These are phyloP conservation scores for Polypedilum vanderplanki DNA, from an alignment of 1,140 invertebrate species.

Conservation along the genomic window DNA sequence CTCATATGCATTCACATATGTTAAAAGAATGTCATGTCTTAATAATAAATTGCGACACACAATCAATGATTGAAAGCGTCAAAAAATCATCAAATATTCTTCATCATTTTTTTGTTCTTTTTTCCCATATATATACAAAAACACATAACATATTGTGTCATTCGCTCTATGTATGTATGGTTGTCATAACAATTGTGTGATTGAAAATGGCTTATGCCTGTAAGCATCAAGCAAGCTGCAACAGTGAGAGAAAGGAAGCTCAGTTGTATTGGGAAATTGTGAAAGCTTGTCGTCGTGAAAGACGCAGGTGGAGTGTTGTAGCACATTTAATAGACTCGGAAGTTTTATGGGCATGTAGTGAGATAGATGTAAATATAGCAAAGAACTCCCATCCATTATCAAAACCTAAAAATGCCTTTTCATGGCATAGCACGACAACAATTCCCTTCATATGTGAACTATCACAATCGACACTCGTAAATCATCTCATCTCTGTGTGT, in stretches of 20 bases:
- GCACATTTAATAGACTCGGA: constrained; percentile 12
- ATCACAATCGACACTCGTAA: constrained; percentile 11
- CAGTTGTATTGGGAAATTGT: not conserved
- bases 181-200: not conserved
- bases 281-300: not conserved
- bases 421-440: not conserved
- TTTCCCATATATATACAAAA: too few relatives aligned
- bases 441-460: not conserved
- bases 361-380: not conserved
- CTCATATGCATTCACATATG: not conserved
- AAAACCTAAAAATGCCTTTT: not conserved
- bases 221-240: not conserved
- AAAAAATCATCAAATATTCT: not conserved
- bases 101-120: not conserved
- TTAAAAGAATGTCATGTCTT: not conserved
- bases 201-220: not conserved
- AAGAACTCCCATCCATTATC: not conserved
- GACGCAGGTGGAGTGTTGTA: not conserved
- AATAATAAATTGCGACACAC: not conserved
- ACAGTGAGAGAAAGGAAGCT: not conserved
- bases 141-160: not conserved
- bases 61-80: constrained; percentile 3
- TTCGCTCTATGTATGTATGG: not conserved
- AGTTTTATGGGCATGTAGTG: not conserved
- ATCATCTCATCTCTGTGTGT: not conserved